phyloP scores from a whole-genome alignment of 2,113 vertebrate genomes.

The Harpagus bidentatus region DNA sequence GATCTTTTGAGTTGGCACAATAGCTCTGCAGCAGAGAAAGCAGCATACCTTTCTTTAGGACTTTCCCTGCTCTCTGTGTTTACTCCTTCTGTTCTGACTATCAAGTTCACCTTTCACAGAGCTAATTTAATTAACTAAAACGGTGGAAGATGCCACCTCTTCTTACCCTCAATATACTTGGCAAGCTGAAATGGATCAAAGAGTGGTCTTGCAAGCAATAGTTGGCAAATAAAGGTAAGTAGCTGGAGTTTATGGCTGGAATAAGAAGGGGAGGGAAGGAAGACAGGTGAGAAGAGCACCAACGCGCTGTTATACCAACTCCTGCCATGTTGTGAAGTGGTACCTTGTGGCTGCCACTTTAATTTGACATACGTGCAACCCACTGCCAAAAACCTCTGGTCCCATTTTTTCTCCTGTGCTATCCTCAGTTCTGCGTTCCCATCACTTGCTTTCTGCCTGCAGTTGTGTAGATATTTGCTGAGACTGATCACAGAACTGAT shows the following conservation, averaged over 20 bases:
- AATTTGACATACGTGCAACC: too few species aligned
- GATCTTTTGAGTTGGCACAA: neutral
- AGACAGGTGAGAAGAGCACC: neutral
- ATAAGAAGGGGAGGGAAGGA: neutral
- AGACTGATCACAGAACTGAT: neutral
- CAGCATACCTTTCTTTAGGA: neutral
- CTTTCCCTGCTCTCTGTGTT: neutral
- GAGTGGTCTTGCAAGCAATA: neutral
- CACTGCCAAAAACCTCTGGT: neutral
- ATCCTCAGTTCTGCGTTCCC: neutral
- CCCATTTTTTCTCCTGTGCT: neutral
- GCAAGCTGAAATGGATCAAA: neutral
- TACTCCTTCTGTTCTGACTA: neutral
- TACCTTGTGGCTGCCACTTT: neutral
- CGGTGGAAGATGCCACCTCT: neutral
- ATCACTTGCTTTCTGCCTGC: neutral
- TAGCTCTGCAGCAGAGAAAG: neutral
- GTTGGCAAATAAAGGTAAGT: neutral
- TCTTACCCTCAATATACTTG: neutral
- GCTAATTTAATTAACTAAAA: neutral
- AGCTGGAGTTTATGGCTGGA: neutral
- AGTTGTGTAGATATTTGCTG: neutral
- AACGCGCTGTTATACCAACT: neutral
- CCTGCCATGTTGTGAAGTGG: neutral
- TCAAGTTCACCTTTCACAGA: neutral